These are phyloP conservation scores for Spheniscus humboldti DNA, from an alignment of 2,797 vertebrate species.

Conservation along the genomic window DNA sequence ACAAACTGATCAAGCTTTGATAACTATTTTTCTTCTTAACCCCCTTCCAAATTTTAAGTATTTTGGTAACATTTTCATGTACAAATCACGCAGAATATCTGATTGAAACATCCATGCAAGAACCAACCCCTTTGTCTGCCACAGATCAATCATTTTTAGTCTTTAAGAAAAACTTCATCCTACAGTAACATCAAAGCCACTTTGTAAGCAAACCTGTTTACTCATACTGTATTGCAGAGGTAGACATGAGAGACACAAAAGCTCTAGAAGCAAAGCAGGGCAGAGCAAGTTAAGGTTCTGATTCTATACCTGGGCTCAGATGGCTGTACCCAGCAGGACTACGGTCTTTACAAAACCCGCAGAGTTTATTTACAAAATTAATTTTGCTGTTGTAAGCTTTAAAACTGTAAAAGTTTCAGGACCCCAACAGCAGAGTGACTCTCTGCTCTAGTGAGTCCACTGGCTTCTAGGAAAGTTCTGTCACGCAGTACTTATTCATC, in stretches of 20 bases:
- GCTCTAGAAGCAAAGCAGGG: not conserved
- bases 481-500: not conserved
- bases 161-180: not conserved
- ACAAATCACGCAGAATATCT: not conserved
- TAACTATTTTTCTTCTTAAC: not conserved
- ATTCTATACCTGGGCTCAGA: not conserved
- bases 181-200: not conserved
- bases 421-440: not conserved
- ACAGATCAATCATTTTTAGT: not conserved
- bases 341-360: not conserved
- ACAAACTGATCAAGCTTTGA: not conserved
- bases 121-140: not conserved
- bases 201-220: not conserved
- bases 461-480: not conserved
- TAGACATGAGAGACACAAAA: not conserved
- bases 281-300: not conserved
- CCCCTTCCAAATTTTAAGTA: not conserved
- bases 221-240: not conserved
- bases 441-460: not conserved
- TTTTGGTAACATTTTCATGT: not conserved
- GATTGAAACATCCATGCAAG: not conserved
- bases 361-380: not conserved
- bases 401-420: not conserved
- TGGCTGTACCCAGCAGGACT: not conserved
- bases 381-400: not conserved